Evolutionary conservation across 2,113 vertebrate species (phyloP).

Genomic region (Lycaon pictus): DNA sequence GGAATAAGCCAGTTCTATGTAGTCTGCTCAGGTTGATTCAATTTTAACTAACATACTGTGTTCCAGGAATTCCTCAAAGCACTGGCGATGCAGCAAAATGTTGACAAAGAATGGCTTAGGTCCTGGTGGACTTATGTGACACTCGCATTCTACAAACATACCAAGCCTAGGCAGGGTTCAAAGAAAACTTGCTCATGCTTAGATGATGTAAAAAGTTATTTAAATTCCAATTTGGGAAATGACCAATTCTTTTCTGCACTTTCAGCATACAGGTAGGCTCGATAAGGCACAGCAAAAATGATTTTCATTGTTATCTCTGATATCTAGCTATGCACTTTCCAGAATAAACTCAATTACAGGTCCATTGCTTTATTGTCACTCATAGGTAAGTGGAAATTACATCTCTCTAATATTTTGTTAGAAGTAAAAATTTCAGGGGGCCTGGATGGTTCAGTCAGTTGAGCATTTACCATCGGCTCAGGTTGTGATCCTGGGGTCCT

Average conservation of each 20-base stretch:
- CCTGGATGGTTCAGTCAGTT: too few species aligned
- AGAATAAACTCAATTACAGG: background rate
- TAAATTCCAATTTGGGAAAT: background rate
- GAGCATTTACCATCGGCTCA: too few species aligned
- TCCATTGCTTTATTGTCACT: background rate
- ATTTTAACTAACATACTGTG: background rate
- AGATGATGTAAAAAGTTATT: background rate
- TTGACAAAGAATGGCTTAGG: background rate
- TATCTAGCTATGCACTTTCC: background rate
- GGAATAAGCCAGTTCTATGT: background rate
- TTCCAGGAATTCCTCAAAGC: background rate
- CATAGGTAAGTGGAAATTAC: background rate
- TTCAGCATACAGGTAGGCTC: background rate
- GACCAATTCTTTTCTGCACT: background rate
- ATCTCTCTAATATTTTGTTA: background rate
- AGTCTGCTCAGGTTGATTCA: background rate
- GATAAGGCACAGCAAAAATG: background rate
- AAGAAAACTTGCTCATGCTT: background rate
- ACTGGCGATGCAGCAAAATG: background rate
- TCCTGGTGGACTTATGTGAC: background rate
- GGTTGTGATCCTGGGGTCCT: too few species aligned
- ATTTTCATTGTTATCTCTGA: background rate
- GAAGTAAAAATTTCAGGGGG: background rate
- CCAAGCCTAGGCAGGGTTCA: background rate
- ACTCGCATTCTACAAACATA: background rate